Percentiles rank a stretch among this genome's conserved stretches.
Evolutionary conservation across 2,797 vertebrate species (phyloP).

Genomic region (Brachyalestes nurse): DNA sequence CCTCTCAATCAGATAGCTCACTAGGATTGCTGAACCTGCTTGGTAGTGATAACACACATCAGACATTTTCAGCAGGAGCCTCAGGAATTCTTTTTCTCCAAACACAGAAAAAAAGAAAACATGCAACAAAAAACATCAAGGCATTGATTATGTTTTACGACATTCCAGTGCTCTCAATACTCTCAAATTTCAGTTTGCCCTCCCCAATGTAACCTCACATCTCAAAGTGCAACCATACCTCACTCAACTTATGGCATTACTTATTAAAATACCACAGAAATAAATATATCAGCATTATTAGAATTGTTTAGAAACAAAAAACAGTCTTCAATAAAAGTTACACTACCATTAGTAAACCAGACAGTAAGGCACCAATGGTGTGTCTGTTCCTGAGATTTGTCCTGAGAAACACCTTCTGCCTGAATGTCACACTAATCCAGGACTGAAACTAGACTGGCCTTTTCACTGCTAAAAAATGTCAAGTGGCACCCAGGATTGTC

Average conservation of each 20-base stretch:
- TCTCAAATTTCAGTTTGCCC: not conserved
- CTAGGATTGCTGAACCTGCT: constrained; percentile 42
- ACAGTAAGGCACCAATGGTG: constrained; percentile 26
- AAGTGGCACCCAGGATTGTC: constrained; percentile 63
- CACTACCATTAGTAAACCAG: not conserved
- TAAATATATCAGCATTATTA: not conserved
- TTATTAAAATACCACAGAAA: not conserved
- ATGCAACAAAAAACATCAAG: no score
- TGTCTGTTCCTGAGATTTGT: constrained; percentile 66
- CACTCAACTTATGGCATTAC: not conserved
- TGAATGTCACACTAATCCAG: constrained; percentile 78
- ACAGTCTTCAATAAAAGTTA: not conserved
- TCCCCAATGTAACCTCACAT: not conserved
- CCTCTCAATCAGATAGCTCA: constrained; percentile 32
- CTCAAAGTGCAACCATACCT: not conserved
- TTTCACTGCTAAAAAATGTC: constrained; percentile 75
- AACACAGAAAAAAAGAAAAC: constrained; percentile 8
- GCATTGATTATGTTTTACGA: no score
- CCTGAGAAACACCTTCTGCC: constrained; percentile 66
- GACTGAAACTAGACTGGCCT: constrained; percentile 64
- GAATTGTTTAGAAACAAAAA: constrained; percentile 1
- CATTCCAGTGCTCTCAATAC: no score
- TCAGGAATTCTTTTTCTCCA: constrained; percentile 11
- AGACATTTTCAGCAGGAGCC: constrained; percentile 36
- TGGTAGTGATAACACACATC: constrained; percentile 55